Percentiles rank a stretch among this genome's conserved stretches.
Evolutionary conservation across 2,888 invertebrate genomes (phyloP).

Genomic region (Ectemnius lituratus): DNA sequence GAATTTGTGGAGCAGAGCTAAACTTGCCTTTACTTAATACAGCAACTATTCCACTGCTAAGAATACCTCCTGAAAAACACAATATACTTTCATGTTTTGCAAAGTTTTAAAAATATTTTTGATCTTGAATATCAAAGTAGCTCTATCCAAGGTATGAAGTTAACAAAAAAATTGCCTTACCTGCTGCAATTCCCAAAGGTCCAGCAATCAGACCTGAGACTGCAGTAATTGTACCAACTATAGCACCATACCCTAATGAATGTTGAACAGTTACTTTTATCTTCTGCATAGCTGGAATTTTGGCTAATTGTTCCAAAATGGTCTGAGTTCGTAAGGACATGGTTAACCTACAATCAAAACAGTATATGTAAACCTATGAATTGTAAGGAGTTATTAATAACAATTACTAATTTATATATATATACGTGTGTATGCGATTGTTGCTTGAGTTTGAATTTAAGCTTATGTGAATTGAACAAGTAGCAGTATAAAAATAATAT

Average conservation of each 20-base stretch:
- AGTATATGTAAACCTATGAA: no score
- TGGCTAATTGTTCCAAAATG: background rate
- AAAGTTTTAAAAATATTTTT: background rate
- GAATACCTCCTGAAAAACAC: constrained; percentile 12
- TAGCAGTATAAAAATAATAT: no score
- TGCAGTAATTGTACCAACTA: constrained; percentile 8
- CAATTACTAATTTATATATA: no score
- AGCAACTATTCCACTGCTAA: constrained; percentile 11
- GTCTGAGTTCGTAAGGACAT: background rate
- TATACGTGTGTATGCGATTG: no score
- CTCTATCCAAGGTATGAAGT: background rate
- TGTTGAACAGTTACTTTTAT: background rate
- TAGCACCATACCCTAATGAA: background rate
- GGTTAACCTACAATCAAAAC: background rate
- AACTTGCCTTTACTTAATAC: background rate
- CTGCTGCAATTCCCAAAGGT: background rate
- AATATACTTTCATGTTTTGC: background rate
- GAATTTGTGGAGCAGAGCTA: constrained; percentile 13
- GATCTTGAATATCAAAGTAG: background rate
- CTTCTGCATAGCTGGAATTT: background rate
- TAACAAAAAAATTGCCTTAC: background rate
- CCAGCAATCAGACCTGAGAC: constrained; percentile 18
- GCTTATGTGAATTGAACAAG: no score
- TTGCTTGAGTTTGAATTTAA: no score
- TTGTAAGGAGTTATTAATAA: no score